Evolutionary conservation across 2,888 invertebrate genomes (phyloP).

Genomic region (Isoperla grammatica): DNA sequence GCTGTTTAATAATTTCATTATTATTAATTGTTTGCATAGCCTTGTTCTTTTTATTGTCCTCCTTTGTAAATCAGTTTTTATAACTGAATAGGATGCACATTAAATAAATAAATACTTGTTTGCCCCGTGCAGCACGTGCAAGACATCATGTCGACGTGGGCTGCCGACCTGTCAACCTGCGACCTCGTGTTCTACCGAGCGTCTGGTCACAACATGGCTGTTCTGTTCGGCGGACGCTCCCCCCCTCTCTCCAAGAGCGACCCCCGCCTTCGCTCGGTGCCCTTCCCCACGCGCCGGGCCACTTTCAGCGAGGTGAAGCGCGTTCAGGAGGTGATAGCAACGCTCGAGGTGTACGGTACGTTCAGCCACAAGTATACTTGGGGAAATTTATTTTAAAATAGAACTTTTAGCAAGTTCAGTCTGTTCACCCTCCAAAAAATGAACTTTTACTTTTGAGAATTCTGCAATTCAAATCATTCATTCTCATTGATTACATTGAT

Average conservation of each 20-base stretch:
- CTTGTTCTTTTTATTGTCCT: no score
- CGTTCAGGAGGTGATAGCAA: conserved; percentile 62
- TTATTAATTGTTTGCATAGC: no score
- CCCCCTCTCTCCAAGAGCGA: conserved; percentile 62
- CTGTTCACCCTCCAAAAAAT: no score
- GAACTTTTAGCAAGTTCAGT: no score
- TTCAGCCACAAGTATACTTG: conserved; percentile 14
- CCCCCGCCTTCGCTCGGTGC: conserved; percentile 59
- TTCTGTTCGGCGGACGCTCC: conserved; percentile 67
- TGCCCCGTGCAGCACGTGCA: conserved; percentile 59
- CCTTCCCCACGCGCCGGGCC: conserved; percentile 76
- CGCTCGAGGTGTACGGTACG: conserved; percentile 62
- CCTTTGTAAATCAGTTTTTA: no score
- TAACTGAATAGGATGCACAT: no score
- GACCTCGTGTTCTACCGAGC: conserved; percentile 71
- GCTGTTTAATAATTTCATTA: no score
- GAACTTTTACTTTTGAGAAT: no score
- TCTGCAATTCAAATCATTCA: no score
- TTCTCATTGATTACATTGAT: no score
- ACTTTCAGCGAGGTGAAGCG: conserved; percentile 74
- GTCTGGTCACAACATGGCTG: conserved; percentile 62
- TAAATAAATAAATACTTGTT: no score
- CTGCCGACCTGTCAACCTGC: conserved; percentile 57
- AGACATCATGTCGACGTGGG: conserved; percentile 65
- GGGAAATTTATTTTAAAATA: no score